Evolutionary conservation across 2,113 vertebrate species (phyloP).

Genomic region (Festucalex cinctus): DNA sequence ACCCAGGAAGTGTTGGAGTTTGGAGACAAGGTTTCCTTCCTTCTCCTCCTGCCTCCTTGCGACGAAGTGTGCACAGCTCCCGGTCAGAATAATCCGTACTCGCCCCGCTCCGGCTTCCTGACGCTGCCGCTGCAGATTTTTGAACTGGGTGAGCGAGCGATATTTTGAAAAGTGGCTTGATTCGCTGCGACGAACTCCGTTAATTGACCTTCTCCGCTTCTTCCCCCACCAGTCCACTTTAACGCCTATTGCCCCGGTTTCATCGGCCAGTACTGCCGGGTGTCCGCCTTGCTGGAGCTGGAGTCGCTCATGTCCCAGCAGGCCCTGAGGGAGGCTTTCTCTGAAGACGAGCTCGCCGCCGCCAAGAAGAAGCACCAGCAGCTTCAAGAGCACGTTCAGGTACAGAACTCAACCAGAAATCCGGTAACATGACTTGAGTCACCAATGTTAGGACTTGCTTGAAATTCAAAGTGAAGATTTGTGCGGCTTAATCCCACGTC

Average conservation of each 20-base stretch:
- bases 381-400: constrained; percentile 86
- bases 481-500: neutral
- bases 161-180: neutral
- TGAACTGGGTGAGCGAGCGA: constrained; percentile 77
- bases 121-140: constrained; percentile 87
- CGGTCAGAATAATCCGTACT: constrained; percentile 84
- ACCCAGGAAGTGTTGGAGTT: constrained; percentile 88
- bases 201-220: constrained; percentile 6
- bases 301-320: constrained; percentile 90
- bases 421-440: no score
- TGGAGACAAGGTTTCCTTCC: constrained; percentile 82
- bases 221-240: constrained; percentile 79
- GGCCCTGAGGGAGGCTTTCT: constrained; percentile 86
- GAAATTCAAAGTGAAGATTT: no score
- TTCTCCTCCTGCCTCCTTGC: constrained; percentile 83
- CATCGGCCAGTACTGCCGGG: constrained; percentile 85
- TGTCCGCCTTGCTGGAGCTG: constrained; percentile 83
- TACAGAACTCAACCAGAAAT: constrained; percentile 26
- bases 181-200: neutral
- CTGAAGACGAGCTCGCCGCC: constrained; percentile 75
- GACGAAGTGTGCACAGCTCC: constrained; percentile 87
- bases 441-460: no score
- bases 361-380: constrained; percentile 88
- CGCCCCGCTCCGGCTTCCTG: constrained; percentile 81
- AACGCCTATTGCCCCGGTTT: constrained; percentile 82